Conservation (phyloP, 2,113 vertebrate species). For the Colinus virginianus region DNA sequence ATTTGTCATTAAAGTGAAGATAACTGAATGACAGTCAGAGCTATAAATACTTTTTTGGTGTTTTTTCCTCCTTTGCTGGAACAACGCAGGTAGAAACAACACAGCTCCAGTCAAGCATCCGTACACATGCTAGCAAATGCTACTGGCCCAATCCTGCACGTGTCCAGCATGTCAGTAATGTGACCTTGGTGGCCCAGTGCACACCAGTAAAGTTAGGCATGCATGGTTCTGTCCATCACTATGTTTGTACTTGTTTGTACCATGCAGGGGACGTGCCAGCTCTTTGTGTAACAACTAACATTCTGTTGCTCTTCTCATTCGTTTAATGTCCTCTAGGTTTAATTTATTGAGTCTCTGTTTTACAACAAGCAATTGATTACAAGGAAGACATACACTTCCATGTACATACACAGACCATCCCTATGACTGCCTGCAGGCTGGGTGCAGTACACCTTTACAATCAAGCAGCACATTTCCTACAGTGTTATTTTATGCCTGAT, state of each 20-base stretch:
- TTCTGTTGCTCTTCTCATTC: constrained; percentile 68
- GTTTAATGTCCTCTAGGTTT: constrained; percentile 55
- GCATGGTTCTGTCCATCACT: not conserved
- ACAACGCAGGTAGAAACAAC: not conserved
- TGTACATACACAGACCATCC: not conserved
- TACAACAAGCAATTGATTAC: constrained; percentile 43
- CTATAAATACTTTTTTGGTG: not conserved
- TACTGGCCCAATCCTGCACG: not conserved
- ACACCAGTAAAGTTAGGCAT: fast-evolving
- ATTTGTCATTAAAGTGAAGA: constrained; percentile 74
- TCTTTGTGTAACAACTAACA: constrained; percentile 53
- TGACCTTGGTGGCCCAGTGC: not conserved
- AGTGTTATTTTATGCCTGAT: not conserved
- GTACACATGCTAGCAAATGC: not conserved
- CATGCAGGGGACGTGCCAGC: constrained; percentile 14
- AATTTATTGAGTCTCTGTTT: constrained; percentile 51
- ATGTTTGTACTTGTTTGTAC: constrained; percentile 6
- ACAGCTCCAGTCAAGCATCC: not conserved
- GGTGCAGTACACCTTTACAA: not conserved
- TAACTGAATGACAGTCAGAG: constrained; percentile 55
- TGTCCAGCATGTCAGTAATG: not conserved
- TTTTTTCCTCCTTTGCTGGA: not conserved
- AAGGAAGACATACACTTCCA: not conserved
- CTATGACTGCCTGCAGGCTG: not conserved
- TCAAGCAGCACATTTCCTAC: not conserved